These are phyloP conservation scores for Paradoxurus hermaphroditus DNA, from an alignment of 2,113 vertebrate genomes.

Conservation along the genomic window DNA sequence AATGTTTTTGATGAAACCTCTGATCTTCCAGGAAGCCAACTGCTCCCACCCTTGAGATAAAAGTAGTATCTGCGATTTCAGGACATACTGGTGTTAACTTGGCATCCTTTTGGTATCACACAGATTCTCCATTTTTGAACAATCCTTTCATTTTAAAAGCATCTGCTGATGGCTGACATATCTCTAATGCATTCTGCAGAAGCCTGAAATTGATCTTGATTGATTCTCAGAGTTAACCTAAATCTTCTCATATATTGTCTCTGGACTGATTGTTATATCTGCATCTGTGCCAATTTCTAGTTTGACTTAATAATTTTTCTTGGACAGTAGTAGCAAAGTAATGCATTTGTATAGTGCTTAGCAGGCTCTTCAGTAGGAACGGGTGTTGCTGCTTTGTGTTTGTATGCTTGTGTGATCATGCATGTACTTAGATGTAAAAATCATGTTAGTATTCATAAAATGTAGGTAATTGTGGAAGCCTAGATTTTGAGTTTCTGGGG, in stretches of 20 bases:
- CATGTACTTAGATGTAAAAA: not conserved
- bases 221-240: conserved; percentile 64
- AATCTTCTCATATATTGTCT: conserved; percentile 58
- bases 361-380: not conserved
- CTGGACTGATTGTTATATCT: conserved; percentile 50
- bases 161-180: conserved; percentile 35
- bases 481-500: not conserved
- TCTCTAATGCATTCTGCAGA: conserved; percentile 56
- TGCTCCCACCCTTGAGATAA: conserved; percentile 15
- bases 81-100: conserved; percentile 23
- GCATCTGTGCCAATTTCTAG: conserved; percentile 57
- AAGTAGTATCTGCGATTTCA: not conserved
- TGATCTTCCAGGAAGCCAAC: conserved; percentile 46
- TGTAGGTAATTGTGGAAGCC: not conserved
- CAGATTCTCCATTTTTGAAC: conserved; percentile 39
- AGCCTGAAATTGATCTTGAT: conserved; percentile 53
- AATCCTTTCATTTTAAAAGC: conserved; percentile 56
- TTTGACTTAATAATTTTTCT: conserved; percentile 68
- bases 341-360: conserved; percentile 36
- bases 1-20: conserved; percentile 51
- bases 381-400: not conserved
- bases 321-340: conserved; percentile 26
- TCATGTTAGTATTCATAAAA: not conserved
- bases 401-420: not conserved
- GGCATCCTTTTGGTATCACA: conserved; percentile 36